These are phyloP conservation scores for Ginglymostoma cirratum DNA, from an alignment of 2,113 vertebrate species.

Conservation along the genomic window DNA sequence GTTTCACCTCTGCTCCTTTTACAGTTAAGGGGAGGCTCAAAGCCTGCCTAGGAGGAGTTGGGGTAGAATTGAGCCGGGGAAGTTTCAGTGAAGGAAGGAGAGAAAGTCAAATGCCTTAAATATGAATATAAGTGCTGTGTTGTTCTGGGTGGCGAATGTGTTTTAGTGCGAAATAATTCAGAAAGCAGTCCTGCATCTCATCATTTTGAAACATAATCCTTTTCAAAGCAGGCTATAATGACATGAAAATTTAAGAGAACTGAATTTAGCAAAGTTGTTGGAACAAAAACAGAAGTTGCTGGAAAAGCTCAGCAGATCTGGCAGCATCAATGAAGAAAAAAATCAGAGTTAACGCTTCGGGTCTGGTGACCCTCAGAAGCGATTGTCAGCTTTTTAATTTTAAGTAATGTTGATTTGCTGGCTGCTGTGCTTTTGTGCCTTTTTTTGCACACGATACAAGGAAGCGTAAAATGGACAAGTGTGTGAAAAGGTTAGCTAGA, in stretches of 20 bases:
- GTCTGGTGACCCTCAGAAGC: neutral
- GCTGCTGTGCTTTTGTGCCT: neutral
- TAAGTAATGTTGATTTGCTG: neutral
- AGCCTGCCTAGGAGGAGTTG: neutral
- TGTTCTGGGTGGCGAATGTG: neutral
- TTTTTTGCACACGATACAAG: neutral
- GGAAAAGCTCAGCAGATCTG: no score
- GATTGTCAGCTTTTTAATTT: slow-evolving; percentile 8
- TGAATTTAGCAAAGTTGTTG: neutral
- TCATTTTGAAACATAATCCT: neutral
- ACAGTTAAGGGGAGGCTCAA: neutral
- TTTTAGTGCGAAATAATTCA: neutral
- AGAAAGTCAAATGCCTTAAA: slow-evolving; percentile 6
- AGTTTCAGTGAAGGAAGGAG: neutral
- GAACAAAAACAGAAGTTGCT: no score
- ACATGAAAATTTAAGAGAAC: neutral
- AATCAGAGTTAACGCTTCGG: no score
- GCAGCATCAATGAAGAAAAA: no score
- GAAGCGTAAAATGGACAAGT: neutral
- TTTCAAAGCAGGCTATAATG: neutral
- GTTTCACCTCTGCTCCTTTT: neutral
- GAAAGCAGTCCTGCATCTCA: neutral
- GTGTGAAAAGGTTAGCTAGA: neutral
- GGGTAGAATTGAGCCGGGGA: neutral
- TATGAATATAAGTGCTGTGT: neutral